Evolutionary conservation across 2,888 invertebrate genomes (phyloP), one percentile per base, ranked within the genome.

Genomic region (Heliconius hortense): DNA sequence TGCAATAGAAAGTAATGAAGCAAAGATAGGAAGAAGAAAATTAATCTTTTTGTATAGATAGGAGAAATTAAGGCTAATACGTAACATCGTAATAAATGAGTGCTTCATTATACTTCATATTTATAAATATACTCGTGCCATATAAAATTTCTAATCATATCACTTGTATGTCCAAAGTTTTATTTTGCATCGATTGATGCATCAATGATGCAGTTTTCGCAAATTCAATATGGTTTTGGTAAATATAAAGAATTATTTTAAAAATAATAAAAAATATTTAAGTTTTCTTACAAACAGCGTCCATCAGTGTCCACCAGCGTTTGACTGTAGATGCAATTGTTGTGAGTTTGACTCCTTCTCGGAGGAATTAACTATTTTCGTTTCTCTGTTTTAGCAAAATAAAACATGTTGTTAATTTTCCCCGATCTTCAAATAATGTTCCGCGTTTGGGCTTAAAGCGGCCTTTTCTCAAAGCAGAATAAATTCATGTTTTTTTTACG

Each of bases 41-140:
- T 71, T 71, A 71, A 71, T 71, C 60, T 71, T 71, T 71, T 71
- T 60, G 60, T 71, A 28, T 26, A 60, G 43, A 62, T 28, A 39
- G 39, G 39, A 28, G 71, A 71, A 71, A 71, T 71, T 43, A 71
- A 71, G 71, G 71, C 71, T 71, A 60, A 71, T 62, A 66, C 66
- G 39, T 66, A 71, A 26, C 43, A 21, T 62, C 71, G 71, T 71
- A 71, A 71, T 62, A 71, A 26, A 71, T 39, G 28, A 60, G 35
- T 24, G 43, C 13, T 18, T n/a, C n/a, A n/a, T n/a, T 39, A 26
- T 62, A 39, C 39, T 8, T 70, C 35, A 63, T 63, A 63, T 24
- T 66, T 66, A 43, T 66, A 66, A 66, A 66, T 24, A 28, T 24
- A 39, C 7, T 39, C 13, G 26, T 7, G 8, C n/a, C 3, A 10